Evolutionary conservation across 2,113 vertebrate species (phyloP).

Genomic region (Columbina picui): DNA sequence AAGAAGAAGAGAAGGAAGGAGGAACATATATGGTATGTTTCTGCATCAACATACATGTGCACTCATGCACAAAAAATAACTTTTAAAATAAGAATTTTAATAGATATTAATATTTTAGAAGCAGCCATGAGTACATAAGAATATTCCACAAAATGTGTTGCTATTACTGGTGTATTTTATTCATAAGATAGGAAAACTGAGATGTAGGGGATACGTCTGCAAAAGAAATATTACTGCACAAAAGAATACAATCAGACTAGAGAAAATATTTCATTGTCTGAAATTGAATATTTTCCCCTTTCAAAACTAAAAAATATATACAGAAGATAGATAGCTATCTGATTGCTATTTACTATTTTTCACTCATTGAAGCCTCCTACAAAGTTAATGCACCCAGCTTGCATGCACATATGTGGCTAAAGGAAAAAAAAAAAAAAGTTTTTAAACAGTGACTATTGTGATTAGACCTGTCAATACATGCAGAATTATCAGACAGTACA

Average conservation of each 20-base stretch:
- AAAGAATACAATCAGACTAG: background rate
- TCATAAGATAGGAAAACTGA: background rate
- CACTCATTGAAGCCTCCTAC: background rate
- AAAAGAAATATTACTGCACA: background rate
- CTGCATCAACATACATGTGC: background rate
- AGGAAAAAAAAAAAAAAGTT: background rate
- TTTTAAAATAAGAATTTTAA: background rate
- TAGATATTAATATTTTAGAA: background rate
- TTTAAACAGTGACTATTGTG: background rate
- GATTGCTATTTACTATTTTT: background rate
- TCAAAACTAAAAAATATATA: background rate
- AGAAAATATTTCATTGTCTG: background rate
- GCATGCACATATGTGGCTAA: rapidly evolving
- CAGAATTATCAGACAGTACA: background rate
- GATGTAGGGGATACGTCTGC: background rate
- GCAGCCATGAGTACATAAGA: too few relatives aligned
- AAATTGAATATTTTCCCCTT: background rate
- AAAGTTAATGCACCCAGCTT: background rate
- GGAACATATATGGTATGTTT: background rate
- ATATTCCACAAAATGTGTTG: background rate
- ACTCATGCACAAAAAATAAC: background rate
- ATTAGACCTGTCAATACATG: background rate
- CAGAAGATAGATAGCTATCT: background rate
- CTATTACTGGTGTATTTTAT: background rate
- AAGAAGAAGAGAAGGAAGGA: background rate